Base-by-base conservation (phyloP, 2,113 vertebrate genomes). In the Crocuta crocuta region DNA sequence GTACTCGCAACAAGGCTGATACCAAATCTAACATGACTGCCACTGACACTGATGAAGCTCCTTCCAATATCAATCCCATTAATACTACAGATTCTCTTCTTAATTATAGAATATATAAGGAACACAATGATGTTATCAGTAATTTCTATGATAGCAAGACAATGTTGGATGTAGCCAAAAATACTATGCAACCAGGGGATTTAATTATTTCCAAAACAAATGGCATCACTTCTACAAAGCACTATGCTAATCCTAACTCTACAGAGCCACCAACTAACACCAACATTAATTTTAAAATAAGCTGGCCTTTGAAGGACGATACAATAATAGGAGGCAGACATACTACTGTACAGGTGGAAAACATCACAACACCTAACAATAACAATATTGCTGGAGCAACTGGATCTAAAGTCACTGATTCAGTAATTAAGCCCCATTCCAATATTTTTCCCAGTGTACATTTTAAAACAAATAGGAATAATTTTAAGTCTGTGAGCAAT, bases 401-500 rank as follows among this genome's bases (percentile, higher is more conserved):
- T 80, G 65, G 28, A 74, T 71, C 16, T 68, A 53, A 89, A 85
- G 35, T 28, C 39, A 17, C 61, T 23, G 26, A 81, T 43, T 80
- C 23, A 85, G 50, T 53, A 73, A 61, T 21, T 84, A 66, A 70
- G 4, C 39, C 80, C n/a, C 26, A 74, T 90, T 86, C 71, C 81
- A 76, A 43, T 82, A 50, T 43, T 11, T 48, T n/a, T 70, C 10
- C 39, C 61, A 86, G 55, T 86, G 17, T 35, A 26, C 35, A 63
- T 76, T 48, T 82, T 8, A 74, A 73, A 90, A 81, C 17, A 55
- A 43, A 45, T 12, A 70, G 50, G 61, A 80, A 86, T 23, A 55
- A 96, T 53, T 70, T 90, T 80, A 89, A 93, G 58, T 70, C 28
- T 92, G 24, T 63, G 50, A 96, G 10, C 10, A 93, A 58, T 55